These are phyloP conservation scores for Bruchidius siliquastri DNA, from an alignment of 2,888 invertebrate genomes.

Conservation along the genomic window DNA sequence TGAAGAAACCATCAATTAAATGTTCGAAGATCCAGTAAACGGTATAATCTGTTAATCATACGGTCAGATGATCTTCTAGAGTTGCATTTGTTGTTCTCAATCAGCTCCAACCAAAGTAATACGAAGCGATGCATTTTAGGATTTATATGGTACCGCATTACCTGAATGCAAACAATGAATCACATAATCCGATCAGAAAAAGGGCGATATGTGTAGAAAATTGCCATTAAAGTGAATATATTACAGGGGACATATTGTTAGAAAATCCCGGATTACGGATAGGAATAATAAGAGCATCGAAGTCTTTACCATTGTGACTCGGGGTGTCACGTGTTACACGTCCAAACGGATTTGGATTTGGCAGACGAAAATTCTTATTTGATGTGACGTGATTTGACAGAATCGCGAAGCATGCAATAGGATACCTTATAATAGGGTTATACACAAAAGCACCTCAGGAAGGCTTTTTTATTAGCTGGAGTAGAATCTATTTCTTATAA, in stretches of 20 bases:
- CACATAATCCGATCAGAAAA: constrained; percentile 39
- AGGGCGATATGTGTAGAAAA: constrained; percentile 44
- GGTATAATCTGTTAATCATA: no score
- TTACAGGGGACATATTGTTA: constrained; percentile 38
- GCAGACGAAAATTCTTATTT: constrained; percentile 21
- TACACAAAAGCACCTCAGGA: no score
- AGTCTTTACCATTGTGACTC: constrained; percentile 33
- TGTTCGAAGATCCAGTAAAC: no score
- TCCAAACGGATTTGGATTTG: constrained; percentile 42
- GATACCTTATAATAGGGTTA: background rate
- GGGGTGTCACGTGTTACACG: constrained; percentile 36
- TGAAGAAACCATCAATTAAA: no score
- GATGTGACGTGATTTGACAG: constrained; percentile 6
- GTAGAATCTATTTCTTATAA: no score
- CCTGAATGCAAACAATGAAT: constrained; percentile 16
- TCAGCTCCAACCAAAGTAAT: background rate
- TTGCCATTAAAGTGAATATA: constrained; percentile 45
- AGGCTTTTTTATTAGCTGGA: no score
- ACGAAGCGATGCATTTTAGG: background rate
- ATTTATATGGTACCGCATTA: background rate
- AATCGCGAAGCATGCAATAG: background rate
- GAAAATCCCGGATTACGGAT: constrained; percentile 40
- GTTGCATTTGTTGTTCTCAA: no score
- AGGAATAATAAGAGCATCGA: constrained; percentile 19
- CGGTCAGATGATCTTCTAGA: no score